phyloP scores from a whole-genome alignment of 2,113 vertebrate species.

The Ophthalmolycus amberensis region DNA sequence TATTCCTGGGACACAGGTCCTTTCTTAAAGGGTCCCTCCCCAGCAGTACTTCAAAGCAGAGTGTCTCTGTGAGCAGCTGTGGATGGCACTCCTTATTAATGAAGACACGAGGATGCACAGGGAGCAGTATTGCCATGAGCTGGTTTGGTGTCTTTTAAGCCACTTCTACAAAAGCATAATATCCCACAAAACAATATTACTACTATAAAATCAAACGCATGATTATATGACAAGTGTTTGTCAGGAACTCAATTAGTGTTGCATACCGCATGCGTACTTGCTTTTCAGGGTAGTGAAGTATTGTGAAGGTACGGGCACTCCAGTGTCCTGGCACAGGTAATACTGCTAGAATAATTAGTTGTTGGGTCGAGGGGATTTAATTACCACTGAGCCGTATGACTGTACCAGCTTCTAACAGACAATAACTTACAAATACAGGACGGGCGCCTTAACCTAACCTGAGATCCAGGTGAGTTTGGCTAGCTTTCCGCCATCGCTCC shows the following conservation, averaged over 20 bases:
- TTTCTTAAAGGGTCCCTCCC: slow-evolving; percentile 3
- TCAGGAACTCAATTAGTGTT: background rate
- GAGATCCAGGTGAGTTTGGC: background rate
- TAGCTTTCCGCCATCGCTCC: background rate
- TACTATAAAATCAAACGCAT: background rate
- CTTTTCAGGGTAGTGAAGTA: no score
- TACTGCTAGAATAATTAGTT: background rate
- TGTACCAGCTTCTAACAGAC: background rate
- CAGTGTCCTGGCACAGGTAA: no score
- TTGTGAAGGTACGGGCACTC: no score
- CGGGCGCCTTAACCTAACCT: background rate
- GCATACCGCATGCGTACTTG: background rate
- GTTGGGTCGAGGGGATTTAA: background rate
- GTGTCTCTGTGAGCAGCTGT: background rate
- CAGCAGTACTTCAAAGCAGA: background rate
- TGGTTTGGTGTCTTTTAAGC: background rate
- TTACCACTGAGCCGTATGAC: no score
- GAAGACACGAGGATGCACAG: slow-evolving; percentile 3
- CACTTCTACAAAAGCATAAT: background rate
- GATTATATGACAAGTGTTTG: no score
- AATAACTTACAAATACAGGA: background rate
- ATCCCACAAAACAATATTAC: background rate
- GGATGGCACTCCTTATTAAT: slow-evolving; percentile 15
- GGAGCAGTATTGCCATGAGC: background rate
- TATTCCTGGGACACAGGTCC: background rate